phyloP scores from a whole-genome alignment of 2,113 vertebrate genomes.

The Setophaga coronata region DNA sequence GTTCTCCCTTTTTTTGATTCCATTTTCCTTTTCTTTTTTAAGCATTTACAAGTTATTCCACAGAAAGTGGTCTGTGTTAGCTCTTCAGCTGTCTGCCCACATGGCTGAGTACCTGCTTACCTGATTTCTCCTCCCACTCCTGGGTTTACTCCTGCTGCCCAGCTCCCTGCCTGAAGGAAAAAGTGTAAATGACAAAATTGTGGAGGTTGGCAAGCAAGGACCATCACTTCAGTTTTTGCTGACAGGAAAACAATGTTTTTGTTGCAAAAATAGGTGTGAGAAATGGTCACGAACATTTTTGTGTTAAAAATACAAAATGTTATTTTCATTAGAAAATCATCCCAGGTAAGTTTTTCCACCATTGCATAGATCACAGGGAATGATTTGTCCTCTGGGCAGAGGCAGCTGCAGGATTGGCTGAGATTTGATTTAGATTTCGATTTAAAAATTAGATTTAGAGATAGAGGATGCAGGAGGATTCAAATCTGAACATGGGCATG shows the following conservation, averaged over 20 bases:
- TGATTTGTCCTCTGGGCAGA: not conserved
- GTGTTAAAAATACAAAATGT: rapidly evolving
- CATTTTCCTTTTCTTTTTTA: not conserved
- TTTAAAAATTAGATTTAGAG: not conserved
- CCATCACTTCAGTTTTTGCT: not conserved
- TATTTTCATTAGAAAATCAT: not conserved
- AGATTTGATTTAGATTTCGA: not conserved
- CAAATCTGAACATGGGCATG: not conserved
- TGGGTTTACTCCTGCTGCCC: not conserved
- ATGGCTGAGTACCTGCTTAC: not conserved
- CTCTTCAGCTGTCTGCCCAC: not conserved
- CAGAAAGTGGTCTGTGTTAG: not conserved
- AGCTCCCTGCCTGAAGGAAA: not conserved
- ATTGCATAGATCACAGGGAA: not conserved
- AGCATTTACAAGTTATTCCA: not conserved
- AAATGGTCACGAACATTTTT: not conserved
- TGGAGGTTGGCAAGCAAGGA: not conserved
- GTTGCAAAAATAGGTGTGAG: not conserved
- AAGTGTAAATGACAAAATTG: not conserved
- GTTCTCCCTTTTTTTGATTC: rapidly evolving
- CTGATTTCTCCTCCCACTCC: not conserved
- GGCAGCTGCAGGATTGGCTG: not conserved
- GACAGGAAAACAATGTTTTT: not conserved
- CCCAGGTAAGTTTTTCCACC: not conserved
- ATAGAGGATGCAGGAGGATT: rapidly evolving